Percentiles rank a stretch among this genome's conserved stretches.
Evolutionary conservation across 2,888 invertebrate genomes (phyloP).

Genomic region (Clistopyga incitator): DNA sequence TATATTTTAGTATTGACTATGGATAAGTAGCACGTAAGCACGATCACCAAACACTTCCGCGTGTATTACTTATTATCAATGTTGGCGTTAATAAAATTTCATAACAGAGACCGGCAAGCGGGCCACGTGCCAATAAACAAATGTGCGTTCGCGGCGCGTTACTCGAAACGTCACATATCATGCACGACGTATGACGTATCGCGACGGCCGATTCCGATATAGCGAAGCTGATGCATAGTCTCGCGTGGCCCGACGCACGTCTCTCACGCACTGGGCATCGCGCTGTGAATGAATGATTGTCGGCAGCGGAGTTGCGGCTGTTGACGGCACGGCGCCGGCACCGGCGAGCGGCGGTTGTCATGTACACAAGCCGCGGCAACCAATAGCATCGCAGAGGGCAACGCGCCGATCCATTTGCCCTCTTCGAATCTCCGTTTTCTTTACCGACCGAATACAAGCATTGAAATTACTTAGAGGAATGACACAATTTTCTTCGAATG

Average conservation of each 20-base stretch:
- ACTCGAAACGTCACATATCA: conserved; percentile 31
- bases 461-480: not conserved
- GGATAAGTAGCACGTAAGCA: conserved; percentile 31
- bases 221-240: conserved; percentile 7
- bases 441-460: not conserved
- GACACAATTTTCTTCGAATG: no score
- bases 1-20: not conserved
- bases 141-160: not conserved
- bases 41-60: conserved; percentile 14
- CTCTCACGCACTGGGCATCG: conserved; percentile 62
- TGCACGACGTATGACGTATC: not conserved
- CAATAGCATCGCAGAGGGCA: conserved; percentile 46
- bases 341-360: conserved; percentile 58
- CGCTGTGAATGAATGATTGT: conserved; percentile 63
- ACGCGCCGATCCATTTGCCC: conserved; percentile 23
- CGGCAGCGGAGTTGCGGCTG: conserved; percentile 28
- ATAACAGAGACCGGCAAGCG: not conserved
- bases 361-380: conserved; percentile 64
- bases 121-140: conserved; percentile 16
- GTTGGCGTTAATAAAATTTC: not conserved
- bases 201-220: conserved; percentile 10
- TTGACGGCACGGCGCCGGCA: conserved; percentile 63
- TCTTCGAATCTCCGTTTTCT: conserved; percentile 22
- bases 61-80: not conserved
- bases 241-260: conserved; percentile 44